Conservation (phyloP, 1,140 invertebrate species). For the Caenorhabditis briggsae region DNA sequence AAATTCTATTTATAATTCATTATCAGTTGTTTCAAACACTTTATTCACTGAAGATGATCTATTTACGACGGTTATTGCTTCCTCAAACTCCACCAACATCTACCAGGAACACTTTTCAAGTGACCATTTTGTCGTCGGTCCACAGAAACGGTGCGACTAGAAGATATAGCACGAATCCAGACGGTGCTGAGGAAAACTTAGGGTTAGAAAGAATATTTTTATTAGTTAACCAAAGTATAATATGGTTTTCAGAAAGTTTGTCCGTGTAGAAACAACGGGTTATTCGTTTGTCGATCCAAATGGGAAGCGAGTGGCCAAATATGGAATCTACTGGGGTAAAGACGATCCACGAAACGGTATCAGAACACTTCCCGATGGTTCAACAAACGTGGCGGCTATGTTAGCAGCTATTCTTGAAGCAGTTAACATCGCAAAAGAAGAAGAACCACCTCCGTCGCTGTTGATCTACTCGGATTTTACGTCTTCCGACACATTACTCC, state of each 20-base stretch:
- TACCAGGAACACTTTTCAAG: neutral
- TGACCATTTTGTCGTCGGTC: neutral
- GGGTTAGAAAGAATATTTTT: neutral
- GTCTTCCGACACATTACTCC: neutral
- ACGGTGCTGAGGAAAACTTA: neutral
- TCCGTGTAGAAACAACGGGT: constrained; percentile 26
- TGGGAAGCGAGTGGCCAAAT: constrained; percentile 39
- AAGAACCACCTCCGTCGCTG: constrained; percentile 10
- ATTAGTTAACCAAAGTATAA: too few species aligned
- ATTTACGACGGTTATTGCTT: neutral
- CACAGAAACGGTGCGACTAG: neutral
- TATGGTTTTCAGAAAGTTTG: neutral
- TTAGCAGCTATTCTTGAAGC: constrained; percentile 37
- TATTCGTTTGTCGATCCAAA: constrained; percentile 31
- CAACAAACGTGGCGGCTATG: constrained; percentile 23
- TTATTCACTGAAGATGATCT: neutral
- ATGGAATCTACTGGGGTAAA: constrained; percentile 52
- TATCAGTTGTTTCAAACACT: neutral
- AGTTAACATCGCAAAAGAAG: constrained; percentile 27
- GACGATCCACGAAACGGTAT: constrained; percentile 33
- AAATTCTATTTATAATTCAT: neutral
- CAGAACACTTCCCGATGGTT: constrained; percentile 17
- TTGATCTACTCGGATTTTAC: constrained; percentile 11
- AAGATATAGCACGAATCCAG: neutral
- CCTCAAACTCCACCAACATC: neutral